Base-by-base conservation (phyloP, 2,113 vertebrate genomes). In the Melanerpes formicivorus region DNA sequence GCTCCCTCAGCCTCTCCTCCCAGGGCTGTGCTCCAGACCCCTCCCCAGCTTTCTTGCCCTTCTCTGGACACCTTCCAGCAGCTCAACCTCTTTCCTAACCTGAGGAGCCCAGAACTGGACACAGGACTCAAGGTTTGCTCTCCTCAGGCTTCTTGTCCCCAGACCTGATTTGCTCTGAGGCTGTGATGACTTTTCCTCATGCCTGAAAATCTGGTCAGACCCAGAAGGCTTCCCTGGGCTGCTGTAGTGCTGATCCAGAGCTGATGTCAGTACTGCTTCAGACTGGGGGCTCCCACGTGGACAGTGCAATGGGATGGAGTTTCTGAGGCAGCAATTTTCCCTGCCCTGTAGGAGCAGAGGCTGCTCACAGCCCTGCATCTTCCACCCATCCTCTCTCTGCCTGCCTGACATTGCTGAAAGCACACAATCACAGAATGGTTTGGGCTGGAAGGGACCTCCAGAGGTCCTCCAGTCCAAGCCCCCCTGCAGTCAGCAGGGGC, bases 311-410 rank as follows among this genome's bases (percentile, higher is more conserved):
- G 30, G 2, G 3, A 18, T 0, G 1, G 23, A 48, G 32, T 44
- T 83, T 80, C 76, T 19, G 42, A 63, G 64, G 70, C 74, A 17
- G 59, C 11, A n/a, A 22, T 60, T 75, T 29, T 46, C 32, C 40
- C n/a, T 60, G 1, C 3, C 0, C 26, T 37, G 1, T 1, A 11
- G 50, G 55, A 27, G 4, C 0, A 0, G 59, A 26, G 30, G 71
- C 17, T 50, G 54, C 66, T 77, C 40, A 8, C 22, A 18, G 3
- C 9, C 30, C 32, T 7, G 27, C 16, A 4, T 32, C 6, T 13
- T 9, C 70, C 62, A n/a, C 1, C 70, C 55, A 5, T 9, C 34
- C 30, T 50, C 59, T 8, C 37, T 21, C 32, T 29, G 48, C 37
- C 55, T 54, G 74, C 69, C 60, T 66, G 48, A 16, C 2, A 0